These are phyloP conservation scores for Selene dorsalis DNA, from an alignment of 2,797 vertebrate species.

Conservation along the genomic window DNA sequence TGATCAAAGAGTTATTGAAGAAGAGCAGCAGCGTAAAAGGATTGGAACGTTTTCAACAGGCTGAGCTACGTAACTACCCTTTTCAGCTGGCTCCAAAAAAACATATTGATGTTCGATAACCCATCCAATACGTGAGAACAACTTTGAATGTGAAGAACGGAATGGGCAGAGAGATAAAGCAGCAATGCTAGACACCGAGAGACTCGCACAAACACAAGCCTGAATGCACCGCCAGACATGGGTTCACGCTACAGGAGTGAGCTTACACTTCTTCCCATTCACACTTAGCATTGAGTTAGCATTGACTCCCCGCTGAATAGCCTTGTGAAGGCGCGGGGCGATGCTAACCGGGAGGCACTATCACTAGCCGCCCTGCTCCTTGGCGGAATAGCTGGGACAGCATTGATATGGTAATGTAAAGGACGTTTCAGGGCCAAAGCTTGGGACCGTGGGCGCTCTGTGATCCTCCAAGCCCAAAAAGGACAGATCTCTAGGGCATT, in stretches of 20 bases:
- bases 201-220: slow-evolving; percentile 29
- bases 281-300: slow-evolving; percentile 69
- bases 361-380: slow-evolving; percentile 69
- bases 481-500: slow-evolving; percentile 79
- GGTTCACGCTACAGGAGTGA: slow-evolving; percentile 60
- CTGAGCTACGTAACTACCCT: not conserved
- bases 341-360: slow-evolving; percentile 73
- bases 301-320: slow-evolving; percentile 77
- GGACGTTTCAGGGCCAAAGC: slow-evolving; percentile 74
- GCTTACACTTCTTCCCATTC: slow-evolving; percentile 70
- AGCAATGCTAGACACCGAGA: slow-evolving; percentile 10
- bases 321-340: slow-evolving; percentile 54
- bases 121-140: slow-evolving; percentile 7
- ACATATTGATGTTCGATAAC: not conserved
- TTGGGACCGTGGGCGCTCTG: slow-evolving; percentile 77
- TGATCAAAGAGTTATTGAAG: not conserved
- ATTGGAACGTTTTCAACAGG: slow-evolving; percentile 1
- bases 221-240: slow-evolving; percentile 58
- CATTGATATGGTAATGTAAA: slow-evolving; percentile 81
- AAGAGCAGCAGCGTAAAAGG: not conserved
- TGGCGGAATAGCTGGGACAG: slow-evolving; percentile 58
- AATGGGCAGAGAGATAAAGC: slow-evolving; percentile 36
- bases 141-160: slow-evolving; percentile 27
- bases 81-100: slow-evolving; percentile 12
- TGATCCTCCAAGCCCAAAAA: slow-evolving; percentile 80